Conservation (phyloP, 2,113 vertebrate species). For the Chaetops frenatus region DNA sequence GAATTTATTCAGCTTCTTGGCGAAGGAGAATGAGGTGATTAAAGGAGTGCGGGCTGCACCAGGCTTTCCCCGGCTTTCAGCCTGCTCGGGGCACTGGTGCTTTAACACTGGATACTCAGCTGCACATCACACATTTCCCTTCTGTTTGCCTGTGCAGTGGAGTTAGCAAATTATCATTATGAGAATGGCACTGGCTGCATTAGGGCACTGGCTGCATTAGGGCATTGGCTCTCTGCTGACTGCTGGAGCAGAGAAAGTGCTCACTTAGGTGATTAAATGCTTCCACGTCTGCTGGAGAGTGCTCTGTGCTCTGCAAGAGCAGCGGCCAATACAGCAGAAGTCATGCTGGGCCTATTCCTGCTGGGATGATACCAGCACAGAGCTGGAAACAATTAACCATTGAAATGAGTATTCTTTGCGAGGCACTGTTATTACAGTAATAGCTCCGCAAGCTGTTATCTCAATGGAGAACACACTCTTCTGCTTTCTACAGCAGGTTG, state of each 20-base stretch:
- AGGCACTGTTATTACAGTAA: background rate
- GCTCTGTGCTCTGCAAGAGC: background rate
- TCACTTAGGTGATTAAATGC: conserved; percentile 27
- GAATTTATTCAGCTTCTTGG: background rate
- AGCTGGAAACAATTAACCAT: conserved; percentile 37
- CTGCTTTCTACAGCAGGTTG: background rate
- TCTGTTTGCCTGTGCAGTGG: background rate
- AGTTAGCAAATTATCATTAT: background rate
- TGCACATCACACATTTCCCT: background rate
- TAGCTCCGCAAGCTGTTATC: conserved; percentile 26
- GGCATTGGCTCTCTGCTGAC: conserved; percentile 20
- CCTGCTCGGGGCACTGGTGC: background rate
- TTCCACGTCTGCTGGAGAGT: background rate
- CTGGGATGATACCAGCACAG: background rate
- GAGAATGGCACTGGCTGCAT: background rate
- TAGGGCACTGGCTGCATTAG: background rate
- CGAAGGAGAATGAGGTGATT: background rate
- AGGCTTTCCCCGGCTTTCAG: background rate
- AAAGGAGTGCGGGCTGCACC: background rate
- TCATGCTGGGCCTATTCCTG: conserved; percentile 22
- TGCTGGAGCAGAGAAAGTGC: background rate
- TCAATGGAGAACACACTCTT: background rate
- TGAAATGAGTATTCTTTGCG: background rate
- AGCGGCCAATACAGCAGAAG: background rate
- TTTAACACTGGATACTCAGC: background rate